Evolutionary conservation across 2,113 vertebrate genomes (phyloP).

Genomic region (Stegastes partitus): DNA sequence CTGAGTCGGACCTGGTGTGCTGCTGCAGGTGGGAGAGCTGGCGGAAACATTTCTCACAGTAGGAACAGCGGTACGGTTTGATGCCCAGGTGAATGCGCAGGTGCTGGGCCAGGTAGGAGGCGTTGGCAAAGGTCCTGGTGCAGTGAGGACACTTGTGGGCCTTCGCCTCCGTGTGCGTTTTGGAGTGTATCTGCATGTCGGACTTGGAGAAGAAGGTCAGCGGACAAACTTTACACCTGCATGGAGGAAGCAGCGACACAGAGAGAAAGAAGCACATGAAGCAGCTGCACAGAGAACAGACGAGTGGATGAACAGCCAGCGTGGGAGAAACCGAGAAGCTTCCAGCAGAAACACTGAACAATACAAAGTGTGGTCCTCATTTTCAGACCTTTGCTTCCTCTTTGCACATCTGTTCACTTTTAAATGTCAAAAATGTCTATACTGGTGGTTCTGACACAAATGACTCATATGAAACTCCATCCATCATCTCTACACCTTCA

Average conservation of each 20-base stretch:
- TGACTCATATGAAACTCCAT: too few relatives aligned
- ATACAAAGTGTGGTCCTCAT: too few relatives aligned
- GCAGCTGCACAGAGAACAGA: background rate
- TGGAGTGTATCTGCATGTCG: conserved; percentile 99
- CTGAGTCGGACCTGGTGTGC: conserved; percentile 91
- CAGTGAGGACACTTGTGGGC: conserved; percentile 99
- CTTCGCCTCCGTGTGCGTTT: conserved; percentile 98
- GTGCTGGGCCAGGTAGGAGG: conserved; percentile 97
- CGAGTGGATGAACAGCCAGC: too few relatives aligned
- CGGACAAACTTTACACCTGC: conserved; percentile 97
- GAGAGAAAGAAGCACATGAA: conserved; percentile 8
- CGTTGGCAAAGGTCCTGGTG: conserved; percentile 96
- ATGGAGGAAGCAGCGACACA: conserved; percentile 22
- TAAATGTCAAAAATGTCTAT: too few relatives aligned
- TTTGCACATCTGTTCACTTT: too few relatives aligned
- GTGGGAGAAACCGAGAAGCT: too few relatives aligned
- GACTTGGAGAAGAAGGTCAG: conserved; percentile 99
- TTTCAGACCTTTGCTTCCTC: too few relatives aligned
- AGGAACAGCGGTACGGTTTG: conserved; percentile 98
- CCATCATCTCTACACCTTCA: too few relatives aligned
- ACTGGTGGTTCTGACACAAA: too few relatives aligned
- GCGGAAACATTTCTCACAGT: conserved; percentile 97
- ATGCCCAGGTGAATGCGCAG: conserved; percentile 97
- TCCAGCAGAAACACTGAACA: too few relatives aligned
- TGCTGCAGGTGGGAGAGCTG: conserved; percentile 98